Percentiles rank a stretch among this genome's conserved stretches.
Conservation (phyloP, 2,797 vertebrate species). For the Geotrypetes seraphini region DNA sequence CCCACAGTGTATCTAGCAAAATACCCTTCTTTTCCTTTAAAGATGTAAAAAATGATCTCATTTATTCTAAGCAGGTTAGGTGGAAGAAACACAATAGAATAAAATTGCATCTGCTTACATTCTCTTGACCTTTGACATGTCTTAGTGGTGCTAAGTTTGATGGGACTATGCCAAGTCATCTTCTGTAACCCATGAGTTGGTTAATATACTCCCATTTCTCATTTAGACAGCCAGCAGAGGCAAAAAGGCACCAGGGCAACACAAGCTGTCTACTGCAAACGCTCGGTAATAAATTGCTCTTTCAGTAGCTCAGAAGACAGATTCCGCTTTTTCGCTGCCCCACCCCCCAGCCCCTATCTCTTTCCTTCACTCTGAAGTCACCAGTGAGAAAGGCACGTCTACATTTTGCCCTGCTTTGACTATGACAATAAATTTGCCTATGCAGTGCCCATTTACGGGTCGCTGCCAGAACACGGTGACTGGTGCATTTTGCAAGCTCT, state of each 20-base stretch:
- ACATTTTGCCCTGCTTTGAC: slow-evolving; percentile 55
- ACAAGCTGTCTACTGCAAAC: slow-evolving; percentile 81
- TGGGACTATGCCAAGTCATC: slow-evolving; percentile 49
- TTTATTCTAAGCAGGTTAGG: slow-evolving; percentile 34
- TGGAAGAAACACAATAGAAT: slow-evolving; percentile 26
- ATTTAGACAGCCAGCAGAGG: slow-evolving; percentile 74
- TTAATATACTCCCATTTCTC: slow-evolving; percentile 78
- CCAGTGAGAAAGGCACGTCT: slow-evolving; percentile 44
- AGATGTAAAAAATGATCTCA: slow-evolving; percentile 25
- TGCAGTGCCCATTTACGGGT: slow-evolving; percentile 54
- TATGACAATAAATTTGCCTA: slow-evolving; percentile 60
- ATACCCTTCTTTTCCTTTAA: too few species aligned
- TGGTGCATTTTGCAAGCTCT: slow-evolving; percentile 52
- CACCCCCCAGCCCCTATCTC: too few species aligned
- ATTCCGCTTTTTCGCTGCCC: slow-evolving; percentile 75
- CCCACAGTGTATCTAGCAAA: too few species aligned
- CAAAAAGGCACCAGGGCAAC: slow-evolving; percentile 73
- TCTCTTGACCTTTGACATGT: slow-evolving; percentile 50
- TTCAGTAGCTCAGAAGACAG: slow-evolving; percentile 77
- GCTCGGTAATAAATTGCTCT: slow-evolving; percentile 89
- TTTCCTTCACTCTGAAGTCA: slow-evolving; percentile 36
- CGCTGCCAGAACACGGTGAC: slow-evolving; percentile 56
- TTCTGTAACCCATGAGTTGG: slow-evolving; percentile 52
- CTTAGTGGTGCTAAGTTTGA: slow-evolving; percentile 48
- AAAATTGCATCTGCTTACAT: slow-evolving; percentile 35